A percentile compares a stretch with the other conserved stretches of the same genome.
Conservation (phyloP, 1,140 invertebrate species). For the Rhynchophorus ferrugineus region DNA sequence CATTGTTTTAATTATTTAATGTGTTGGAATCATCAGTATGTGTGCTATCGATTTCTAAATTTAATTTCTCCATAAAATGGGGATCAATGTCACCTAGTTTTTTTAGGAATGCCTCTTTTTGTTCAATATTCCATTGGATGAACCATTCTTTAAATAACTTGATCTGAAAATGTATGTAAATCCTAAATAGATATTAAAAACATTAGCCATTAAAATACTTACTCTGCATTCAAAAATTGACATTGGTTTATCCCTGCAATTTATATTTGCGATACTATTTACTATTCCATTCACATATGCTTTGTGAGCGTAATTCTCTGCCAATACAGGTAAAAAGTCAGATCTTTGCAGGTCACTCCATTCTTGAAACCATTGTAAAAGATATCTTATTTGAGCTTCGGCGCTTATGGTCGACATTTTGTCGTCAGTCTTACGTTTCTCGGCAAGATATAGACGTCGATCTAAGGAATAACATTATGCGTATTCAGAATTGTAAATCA, state of each 20-base stretch:
- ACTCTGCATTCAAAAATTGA: slow-evolving; percentile 83
- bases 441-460: slow-evolving; percentile 8
- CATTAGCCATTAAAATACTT: slow-evolving; percentile 30
- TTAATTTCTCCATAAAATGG: slow-evolving; percentile 62
- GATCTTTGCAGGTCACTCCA: slow-evolving; percentile 80
- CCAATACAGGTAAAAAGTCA: slow-evolving; percentile 72
- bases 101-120: slow-evolving; percentile 60
- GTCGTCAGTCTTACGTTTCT: slow-evolving; percentile 2
- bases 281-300: slow-evolving; percentile 66
- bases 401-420: slow-evolving; percentile 36
- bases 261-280: slow-evolving; percentile 56
- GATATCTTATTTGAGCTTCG: slow-evolving; percentile 69
- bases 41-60: slow-evolving; percentile 45
- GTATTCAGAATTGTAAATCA: not conserved
- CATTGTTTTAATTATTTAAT: too few species aligned
- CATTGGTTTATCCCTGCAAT: slow-evolving; percentile 66
- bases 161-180: slow-evolving; percentile 43
- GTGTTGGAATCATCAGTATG: not conserved
- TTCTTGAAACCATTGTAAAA: slow-evolving; percentile 80
- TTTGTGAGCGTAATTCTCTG: slow-evolving; percentile 56
- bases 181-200: not conserved
- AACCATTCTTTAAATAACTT: slow-evolving; percentile 85
- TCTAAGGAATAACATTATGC: not conserved
- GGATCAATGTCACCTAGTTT: slow-evolving; percentile 62
- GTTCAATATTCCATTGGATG: slow-evolving; percentile 67